phyloP scores from a whole-genome alignment of 2,888 invertebrate genomes.

The Macrosoma leucophasiata region DNA sequence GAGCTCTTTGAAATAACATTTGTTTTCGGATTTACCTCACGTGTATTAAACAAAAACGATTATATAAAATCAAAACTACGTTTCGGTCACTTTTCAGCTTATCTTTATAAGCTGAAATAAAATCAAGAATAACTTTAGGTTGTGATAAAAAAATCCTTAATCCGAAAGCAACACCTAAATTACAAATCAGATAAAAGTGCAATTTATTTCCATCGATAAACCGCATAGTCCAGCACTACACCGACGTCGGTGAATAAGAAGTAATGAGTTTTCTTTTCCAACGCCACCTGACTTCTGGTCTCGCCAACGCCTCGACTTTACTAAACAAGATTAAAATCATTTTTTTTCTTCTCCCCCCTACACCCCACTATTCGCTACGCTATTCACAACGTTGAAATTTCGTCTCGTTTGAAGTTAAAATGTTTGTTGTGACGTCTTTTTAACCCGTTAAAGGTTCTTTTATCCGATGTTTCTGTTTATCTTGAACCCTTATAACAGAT shows the following conservation, averaged over 20 bases:
- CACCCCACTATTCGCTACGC: slow-evolving; percentile 34
- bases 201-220: slow-evolving; percentile 34
- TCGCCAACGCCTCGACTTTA: slow-evolving; percentile 50
- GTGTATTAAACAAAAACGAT: too few relatives aligned
- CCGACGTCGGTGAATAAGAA: slow-evolving; percentile 57
- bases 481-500: slow-evolving; percentile 23
- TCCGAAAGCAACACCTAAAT: too few relatives aligned
- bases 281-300: slow-evolving; percentile 61
- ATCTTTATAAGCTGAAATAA: too few relatives aligned
- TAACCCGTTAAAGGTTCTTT: slow-evolving; percentile 31
- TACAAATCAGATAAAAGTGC: slow-evolving; percentile 18
- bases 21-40: too few relatives aligned
- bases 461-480: slow-evolving; percentile 32
- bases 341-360: slow-evolving; percentile 41
- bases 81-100: too few relatives aligned
- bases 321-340: slow-evolving; percentile 67
- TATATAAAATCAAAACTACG: too few relatives aligned
- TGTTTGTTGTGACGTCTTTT: slow-evolving; percentile 32
- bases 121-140: too few relatives aligned
- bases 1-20: too few relatives aligned
- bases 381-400: slow-evolving; percentile 30
- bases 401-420: slow-evolving; percentile 29
- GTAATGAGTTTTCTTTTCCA: slow-evolving; percentile 72
- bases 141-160: too few relatives aligned
- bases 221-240: slow-evolving; percentile 37